A percentile compares a stretch with the other conserved stretches of the same genome.
phyloP scores from a whole-genome alignment of 1,140 invertebrate species.

The Acyrthosiphon pisum region DNA sequence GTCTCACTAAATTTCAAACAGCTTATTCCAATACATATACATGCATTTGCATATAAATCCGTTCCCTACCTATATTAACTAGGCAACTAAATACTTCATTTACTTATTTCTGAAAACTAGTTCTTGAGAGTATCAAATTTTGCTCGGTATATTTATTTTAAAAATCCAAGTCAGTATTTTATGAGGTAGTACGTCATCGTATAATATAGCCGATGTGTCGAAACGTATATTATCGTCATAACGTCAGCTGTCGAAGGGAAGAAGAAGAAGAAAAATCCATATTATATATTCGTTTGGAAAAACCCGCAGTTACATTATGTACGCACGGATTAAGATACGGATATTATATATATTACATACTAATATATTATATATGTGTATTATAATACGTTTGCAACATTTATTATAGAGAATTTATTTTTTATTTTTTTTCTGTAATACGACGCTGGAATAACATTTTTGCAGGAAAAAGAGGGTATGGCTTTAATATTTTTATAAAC shows the following conservation, averaged over 20 bases:
- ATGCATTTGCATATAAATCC: no score
- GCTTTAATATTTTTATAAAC: neutral
- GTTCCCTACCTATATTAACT: no score
- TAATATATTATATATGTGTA: neutral
- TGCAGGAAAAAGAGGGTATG: neutral
- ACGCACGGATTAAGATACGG: neutral
- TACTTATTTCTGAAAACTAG: neutral
- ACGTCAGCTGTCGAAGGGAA: neutral
- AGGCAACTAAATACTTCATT: no score
- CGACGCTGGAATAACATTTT: neutral
- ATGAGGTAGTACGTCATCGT: neutral
- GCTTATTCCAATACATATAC: no score
- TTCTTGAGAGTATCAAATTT: neutral
- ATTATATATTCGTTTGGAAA: neutral
- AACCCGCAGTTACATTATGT: neutral
- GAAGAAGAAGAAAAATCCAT: neutral
- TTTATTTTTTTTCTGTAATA: neutral
- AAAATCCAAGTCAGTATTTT: neutral
- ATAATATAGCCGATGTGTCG: neutral
- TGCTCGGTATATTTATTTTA: neutral
- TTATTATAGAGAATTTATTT: neutral
- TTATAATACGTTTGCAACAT: neutral
- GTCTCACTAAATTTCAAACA: no score
- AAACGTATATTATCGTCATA: neutral
- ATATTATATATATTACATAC: neutral